Evolutionary conservation across 2,797 vertebrate species (phyloP), one percentile per base, ranked within the genome.

Genomic region (Champsocephalus gunnari): DNA sequence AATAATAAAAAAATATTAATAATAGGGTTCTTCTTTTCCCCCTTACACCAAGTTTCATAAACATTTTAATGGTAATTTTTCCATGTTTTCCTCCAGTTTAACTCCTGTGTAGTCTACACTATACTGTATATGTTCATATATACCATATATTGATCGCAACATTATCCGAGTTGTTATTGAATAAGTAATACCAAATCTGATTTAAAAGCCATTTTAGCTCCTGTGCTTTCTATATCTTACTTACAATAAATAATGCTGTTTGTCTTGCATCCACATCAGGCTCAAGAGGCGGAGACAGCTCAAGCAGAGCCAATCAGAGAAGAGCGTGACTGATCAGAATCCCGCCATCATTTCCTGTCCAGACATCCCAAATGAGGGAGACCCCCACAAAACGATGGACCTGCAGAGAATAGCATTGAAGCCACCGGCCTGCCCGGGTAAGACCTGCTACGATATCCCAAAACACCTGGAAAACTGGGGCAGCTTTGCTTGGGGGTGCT

Each of bases 261-360:
- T 2, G 5, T 77, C 53, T 75, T 56, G 9, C 34, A 6, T 80
- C 28, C 48, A 45, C 61, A 5, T 61, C 83, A 96, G 95, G 87
- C 85, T 95, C 85, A 96, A 94, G 85, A 94, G 90, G 86, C 90
- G 90, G 71, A 82, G 91, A 58, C 94, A 95, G 81, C 91, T 93
- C 66, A 95, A 93, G 83, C 92, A 90, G 73, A 92, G 75, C 88
- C 93, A 92, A 41, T 85, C 88, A 0, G 93, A 95, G 56, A 92
- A 88, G 79, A 87, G 45, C 10, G 87, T 54, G 10, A 88, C 71
- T 17, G 93, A 94, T 66, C 90, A 86, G 74, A 92, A 57, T 63
- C 81, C 86, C 2, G 80, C 86, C 0, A 84, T 94, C 81, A 93
- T 94, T 78, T 91, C 88, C 63, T 83, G 86, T 66, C 80, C 85